Base-by-base conservation (phyloP, 2,113 vertebrate genomes). In the Apodemus sylvaticus region DNA sequence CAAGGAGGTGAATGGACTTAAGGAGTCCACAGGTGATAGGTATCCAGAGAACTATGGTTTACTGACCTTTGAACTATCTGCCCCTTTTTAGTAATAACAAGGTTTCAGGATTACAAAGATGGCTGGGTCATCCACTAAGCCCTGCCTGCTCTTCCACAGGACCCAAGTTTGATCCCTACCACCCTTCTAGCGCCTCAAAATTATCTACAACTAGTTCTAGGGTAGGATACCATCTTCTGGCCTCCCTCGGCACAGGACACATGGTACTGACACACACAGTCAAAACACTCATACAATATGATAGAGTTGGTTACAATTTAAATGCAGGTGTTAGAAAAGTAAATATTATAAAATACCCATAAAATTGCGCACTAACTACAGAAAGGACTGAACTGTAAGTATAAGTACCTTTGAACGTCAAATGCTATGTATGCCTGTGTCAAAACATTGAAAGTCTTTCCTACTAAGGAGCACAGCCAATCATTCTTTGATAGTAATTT, bases 251-350 rank as follows among this genome's bases (percentile, higher is more conserved):
- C 36, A 60, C 36, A 83, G 22, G 7, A 7, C 14, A 62, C 58
- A 42, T 31, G 24, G n/a, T 42, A 22, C 36, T 55, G 0, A 62
- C n/a, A 62, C 22, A 62, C 29, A 17, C n/a, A 64, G 58, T 24
- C 58, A 85, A 29, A 42, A 62, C 26, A 85, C 7, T 24, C n/a
- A 31, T 11, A 64, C 14, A 85, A 55, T 60, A 42, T 8, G 51
- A 24, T 29, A 90, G 7, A n/a, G 60, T 74, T 94, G 16, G n/a
- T 74, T 45, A 74, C 70, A 45, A 82, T 16, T 91, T 83, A 73
- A 91, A 95, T 45, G 29, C 60, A 92, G 1, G 45, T 48, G 77
- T 94, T 73, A 93, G 24, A 94, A 89, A 95, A 55, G 79, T 79
- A 93, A 66, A 87, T 90, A 48, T 13, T 45, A n/a, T 45, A 81